phyloP scores from a whole-genome alignment of 2,113 vertebrate species.

The Prochilodus magdalenae region DNA sequence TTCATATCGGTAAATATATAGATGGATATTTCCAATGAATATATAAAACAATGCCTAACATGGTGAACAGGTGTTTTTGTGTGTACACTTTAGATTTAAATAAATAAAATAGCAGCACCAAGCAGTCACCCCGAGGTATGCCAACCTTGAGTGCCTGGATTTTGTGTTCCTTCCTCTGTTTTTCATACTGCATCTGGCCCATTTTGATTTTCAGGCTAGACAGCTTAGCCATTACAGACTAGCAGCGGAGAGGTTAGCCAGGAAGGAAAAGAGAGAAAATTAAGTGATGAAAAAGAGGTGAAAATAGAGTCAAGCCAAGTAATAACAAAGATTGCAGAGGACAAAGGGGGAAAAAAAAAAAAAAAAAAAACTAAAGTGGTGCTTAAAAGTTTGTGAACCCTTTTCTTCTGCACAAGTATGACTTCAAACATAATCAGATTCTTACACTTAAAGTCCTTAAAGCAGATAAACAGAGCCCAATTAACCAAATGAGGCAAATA shows the following conservation, averaged over 20 bases:
- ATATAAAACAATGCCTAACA: no score
- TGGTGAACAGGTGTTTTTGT: not conserved
- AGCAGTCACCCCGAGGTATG: constrained; percentile 72
- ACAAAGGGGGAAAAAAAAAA: no score
- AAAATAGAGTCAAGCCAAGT: constrained; percentile 10
- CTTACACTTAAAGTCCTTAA: no score
- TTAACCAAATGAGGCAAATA: no score
- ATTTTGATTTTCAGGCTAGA: constrained; percentile 99
- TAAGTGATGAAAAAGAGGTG: constrained; percentile 57
- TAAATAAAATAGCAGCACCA: constrained; percentile 60
- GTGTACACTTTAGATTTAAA: not conserved
- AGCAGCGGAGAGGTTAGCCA: constrained; percentile 73
- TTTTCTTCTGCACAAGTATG: no score
- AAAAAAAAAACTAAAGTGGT: constrained; percentile 4
- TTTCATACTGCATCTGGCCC: constrained; percentile 98
- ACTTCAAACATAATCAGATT: no score
- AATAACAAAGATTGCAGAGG: constrained; percentile 18
- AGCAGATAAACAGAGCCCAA: no score
- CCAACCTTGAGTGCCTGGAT: constrained; percentile 90
- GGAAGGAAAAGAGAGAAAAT: constrained; percentile 61
- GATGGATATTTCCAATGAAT: no score
- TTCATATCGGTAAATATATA: no score
- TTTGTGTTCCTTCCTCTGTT: constrained; percentile 94
- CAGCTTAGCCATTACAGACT: constrained; percentile 98
- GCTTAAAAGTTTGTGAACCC: no score